A percentile compares a stretch with the other conserved stretches of the same genome.
Evolutionary conservation across 2,797 vertebrate species (phyloP).

Genomic region (Tapirus indicus): DNA sequence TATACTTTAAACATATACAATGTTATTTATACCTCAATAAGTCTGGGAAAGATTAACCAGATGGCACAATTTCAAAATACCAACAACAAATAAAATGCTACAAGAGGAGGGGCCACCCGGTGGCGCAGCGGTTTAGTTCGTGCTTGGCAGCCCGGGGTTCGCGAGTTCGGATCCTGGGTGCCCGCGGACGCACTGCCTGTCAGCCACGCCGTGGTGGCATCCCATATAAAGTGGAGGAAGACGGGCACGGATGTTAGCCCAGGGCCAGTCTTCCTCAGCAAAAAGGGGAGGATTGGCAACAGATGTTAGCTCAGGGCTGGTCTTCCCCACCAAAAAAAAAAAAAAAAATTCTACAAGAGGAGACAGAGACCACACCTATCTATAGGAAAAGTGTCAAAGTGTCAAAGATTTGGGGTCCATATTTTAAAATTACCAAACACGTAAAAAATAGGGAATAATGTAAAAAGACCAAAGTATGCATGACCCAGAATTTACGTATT

Average conservation of each 20-base stretch:
- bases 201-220: too few species aligned
- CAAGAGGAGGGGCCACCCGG: too few species aligned
- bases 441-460: constrained; percentile 16
- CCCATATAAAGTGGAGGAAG: too few species aligned
- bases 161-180: too few species aligned
- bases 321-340: too few species aligned
- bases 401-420: background rate
- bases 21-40: background rate
- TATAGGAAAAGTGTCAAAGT: constrained; percentile 35
- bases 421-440: background rate
- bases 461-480: background rate
- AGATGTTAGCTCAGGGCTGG: too few species aligned
- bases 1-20: background rate
- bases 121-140: too few species aligned
- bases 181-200: too few species aligned
- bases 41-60: background rate
- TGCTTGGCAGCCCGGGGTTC: too few species aligned
- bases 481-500: background rate
- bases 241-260: too few species aligned
- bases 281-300: too few species aligned
- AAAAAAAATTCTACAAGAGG: background rate
- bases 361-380: background rate
- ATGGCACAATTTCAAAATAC: background rate
- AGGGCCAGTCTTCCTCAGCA: too few species aligned
- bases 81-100: background rate